A percentile compares a stretch with the other conserved stretches of the same genome.
Conservation (phyloP, 2,797 vertebrate species). For the Sebastes diploproa region DNA sequence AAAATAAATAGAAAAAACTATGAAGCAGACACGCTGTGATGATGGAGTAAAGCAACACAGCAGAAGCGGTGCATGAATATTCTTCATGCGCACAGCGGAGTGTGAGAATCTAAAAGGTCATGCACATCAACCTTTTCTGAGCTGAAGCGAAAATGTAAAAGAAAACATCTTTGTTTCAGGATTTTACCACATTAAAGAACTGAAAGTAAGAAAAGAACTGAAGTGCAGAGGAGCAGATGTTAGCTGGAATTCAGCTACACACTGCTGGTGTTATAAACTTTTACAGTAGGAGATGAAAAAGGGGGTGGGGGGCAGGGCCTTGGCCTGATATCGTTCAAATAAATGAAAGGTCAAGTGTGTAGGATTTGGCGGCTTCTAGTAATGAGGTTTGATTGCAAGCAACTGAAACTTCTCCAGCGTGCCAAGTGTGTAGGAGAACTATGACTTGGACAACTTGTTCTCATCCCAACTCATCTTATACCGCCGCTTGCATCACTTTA, state of each 20-base stretch:
- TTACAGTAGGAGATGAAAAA: background rate
- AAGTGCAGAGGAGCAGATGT: conserved; percentile 16
- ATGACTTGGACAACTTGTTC: too few relatives aligned
- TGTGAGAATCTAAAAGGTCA: conserved; percentile 51
- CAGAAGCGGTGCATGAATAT: background rate
- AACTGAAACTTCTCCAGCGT: background rate
- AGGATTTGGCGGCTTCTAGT: background rate
- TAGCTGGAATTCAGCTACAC: conserved; percentile 11
- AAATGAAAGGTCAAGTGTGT: background rate
- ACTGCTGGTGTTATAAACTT: background rate
- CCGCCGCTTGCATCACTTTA: too few relatives aligned
- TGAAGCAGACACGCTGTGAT: background rate
- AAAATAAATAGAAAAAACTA: background rate
- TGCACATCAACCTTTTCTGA: conserved; percentile 28
- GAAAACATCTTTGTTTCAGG: conserved; percentile 30
- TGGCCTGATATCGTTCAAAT: background rate
- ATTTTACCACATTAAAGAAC: background rate
- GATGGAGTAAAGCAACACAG: background rate
- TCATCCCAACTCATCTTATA: too few relatives aligned
- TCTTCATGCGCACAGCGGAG: conserved; percentile 1
- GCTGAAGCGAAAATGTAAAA: conserved; percentile 29
- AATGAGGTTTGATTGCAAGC: background rate
- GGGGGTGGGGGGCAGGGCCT: background rate
- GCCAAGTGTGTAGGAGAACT: too few relatives aligned
- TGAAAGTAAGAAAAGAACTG: background rate